A percentile compares a stretch with the other conserved stretches of the same genome.
phyloP scores from a whole-genome alignment of 2,797 vertebrate species.

The Salarias fasciatus region DNA sequence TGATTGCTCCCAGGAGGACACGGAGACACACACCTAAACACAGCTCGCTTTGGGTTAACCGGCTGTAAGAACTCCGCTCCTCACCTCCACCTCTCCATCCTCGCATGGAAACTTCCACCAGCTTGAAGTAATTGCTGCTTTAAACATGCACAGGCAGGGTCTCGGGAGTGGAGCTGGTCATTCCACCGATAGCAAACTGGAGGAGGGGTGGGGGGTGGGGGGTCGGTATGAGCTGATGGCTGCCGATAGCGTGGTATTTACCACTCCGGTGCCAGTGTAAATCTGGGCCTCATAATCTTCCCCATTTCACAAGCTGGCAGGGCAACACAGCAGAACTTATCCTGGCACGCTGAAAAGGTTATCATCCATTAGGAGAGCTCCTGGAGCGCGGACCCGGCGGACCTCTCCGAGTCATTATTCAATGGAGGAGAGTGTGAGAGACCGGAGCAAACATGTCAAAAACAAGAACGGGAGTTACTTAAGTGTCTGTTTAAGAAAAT shows the following conservation, averaged over 20 bases:
- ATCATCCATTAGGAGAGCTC: constrained; percentile 34
- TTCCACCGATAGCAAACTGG: constrained; percentile 49
- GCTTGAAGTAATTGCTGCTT: constrained; percentile 54
- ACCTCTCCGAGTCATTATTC: constrained; percentile 38
- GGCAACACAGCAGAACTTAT: constrained; percentile 41
- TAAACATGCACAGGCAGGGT: constrained; percentile 25
- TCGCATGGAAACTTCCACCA: constrained; percentile 55
- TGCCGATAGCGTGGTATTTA: constrained; percentile 51
- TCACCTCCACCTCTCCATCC: constrained; percentile 34
- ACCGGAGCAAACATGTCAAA: constrained; percentile 24
- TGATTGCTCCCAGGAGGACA: constrained; percentile 56
- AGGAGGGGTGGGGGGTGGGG: constrained; percentile 19
- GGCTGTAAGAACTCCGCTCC: constrained; percentile 4
- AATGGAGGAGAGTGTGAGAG: constrained; percentile 20
- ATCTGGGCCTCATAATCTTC: constrained; percentile 48
- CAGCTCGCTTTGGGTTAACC: constrained; percentile 4
- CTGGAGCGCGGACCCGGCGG: neutral
- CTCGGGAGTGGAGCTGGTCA: constrained; percentile 29
- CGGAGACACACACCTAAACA: constrained; percentile 33
- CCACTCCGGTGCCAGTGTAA: constrained; percentile 46
- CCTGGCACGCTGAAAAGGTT: constrained; percentile 43
- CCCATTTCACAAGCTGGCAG: constrained; percentile 44
- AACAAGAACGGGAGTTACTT: constrained; percentile 1
- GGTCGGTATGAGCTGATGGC: constrained; percentile 30
- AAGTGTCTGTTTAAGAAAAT: constrained; percentile 9